These are phyloP conservation scores for Aurelia aurita DNA, from an alignment of 30 jellyfish, hydroid and myxozoan genomes.

Conservation along the genomic window DNA sequence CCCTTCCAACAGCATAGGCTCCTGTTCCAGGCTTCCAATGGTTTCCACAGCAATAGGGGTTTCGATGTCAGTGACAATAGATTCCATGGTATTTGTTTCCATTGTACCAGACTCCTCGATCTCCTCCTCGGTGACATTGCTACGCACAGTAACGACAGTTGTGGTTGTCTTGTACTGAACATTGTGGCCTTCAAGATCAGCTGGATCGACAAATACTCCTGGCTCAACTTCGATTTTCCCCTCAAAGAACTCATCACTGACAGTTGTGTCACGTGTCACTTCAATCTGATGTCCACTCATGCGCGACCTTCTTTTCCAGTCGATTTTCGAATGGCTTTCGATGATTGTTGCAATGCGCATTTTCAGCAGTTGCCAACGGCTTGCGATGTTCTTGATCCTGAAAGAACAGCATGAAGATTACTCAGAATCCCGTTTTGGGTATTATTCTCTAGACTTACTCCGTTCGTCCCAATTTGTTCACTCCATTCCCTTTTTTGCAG, in stretches of 20 bases:
- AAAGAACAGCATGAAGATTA: too few species aligned
- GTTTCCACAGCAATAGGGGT: background rate
- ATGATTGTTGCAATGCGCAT: slow-evolving; percentile 67
- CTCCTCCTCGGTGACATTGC: slow-evolving; percentile 64
- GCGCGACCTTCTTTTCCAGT: slow-evolving; percentile 28
- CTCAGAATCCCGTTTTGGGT: too few species aligned
- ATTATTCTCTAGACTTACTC: too few species aligned
- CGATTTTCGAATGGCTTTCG: slow-evolving; percentile 46
- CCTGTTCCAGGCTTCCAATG: slow-evolving; percentile 11
- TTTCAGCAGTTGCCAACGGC: slow-evolving; percentile 75
- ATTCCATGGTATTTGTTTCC: slow-evolving; percentile 8
- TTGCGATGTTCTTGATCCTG: slow-evolving; percentile 71
- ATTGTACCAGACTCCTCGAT: slow-evolving; percentile 28
- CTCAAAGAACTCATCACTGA: slow-evolving; percentile 49
- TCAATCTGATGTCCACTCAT: slow-evolving; percentile 70
- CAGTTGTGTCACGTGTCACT: slow-evolving; percentile 77
- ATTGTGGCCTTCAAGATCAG: slow-evolving; percentile 63
- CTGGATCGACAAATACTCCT: slow-evolving; percentile 62
- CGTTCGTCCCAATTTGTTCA: too few species aligned
- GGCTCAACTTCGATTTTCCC: slow-evolving; percentile 48
- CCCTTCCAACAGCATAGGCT: background rate
- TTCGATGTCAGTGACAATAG: slow-evolving; percentile 22
- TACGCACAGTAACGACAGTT: slow-evolving; percentile 71
- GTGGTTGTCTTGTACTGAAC: slow-evolving; percentile 61
- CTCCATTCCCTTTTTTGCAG: too few species aligned